Evolutionary conservation across 2,888 invertebrate species (phyloP).

Genomic region (Pinctada fucata): DNA sequence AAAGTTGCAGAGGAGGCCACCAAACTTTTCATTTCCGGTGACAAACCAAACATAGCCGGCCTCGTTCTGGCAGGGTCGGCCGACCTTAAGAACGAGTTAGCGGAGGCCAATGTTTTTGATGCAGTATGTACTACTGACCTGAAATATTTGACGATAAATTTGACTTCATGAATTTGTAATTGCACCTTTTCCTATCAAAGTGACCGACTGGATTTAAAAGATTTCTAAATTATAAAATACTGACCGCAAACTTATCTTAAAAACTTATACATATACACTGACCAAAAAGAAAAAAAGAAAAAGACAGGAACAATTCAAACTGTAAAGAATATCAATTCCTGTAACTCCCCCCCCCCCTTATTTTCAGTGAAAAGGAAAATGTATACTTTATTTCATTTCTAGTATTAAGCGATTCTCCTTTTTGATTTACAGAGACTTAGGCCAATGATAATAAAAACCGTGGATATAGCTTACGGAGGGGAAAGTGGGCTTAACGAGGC

Average conservation of each 20-base stretch:
- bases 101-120: conserved; percentile 99
- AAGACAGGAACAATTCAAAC: no score
- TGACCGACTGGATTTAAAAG: no score
- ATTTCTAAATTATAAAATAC: no score
- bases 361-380: no score
- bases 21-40: conserved; percentile 96
- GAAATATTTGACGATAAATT: not conserved
- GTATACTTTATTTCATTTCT: no score
- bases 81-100: conserved; percentile 98
- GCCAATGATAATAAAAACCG: conserved; percentile 97
- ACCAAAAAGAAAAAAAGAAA: no score
- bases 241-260: no score
- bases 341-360: no score
- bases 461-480: conserved; percentile 98
- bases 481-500: conserved; percentile 99
- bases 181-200: no score
- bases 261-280: no score
- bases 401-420: not conserved
- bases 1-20: conserved; percentile 98
- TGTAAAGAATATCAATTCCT: no score
- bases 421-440: conserved; percentile 85
- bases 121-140: conserved; percentile 82
- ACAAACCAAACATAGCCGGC: conserved; percentile 96
- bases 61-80: conserved; percentile 98
- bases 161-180: no score